Conservation (phyloP, 2,797 vertebrate species). For the Champsocephalus esox region DNA sequence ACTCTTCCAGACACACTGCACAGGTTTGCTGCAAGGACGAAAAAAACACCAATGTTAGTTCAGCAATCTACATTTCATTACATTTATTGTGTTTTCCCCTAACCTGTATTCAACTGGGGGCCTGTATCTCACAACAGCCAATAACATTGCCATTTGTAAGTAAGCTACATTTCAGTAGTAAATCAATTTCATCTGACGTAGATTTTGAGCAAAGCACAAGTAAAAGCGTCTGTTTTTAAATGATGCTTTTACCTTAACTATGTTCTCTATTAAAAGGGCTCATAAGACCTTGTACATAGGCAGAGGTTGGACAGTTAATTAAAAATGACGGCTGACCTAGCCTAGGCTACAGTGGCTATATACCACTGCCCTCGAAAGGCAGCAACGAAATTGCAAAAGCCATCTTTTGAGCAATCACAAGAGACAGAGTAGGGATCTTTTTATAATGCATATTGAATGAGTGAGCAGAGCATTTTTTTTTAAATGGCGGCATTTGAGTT, state of each 20-base stretch:
- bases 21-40: constrained; percentile 85
- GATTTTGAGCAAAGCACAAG: constrained; percentile 16
- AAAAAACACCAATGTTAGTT: constrained; percentile 19
- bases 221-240: constrained; percentile 6
- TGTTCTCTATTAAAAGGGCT: constrained; percentile 6
- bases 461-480: constrained; percentile 21
- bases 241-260: not conserved
- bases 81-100: not conserved
- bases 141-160: not conserved
- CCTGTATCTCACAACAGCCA: not conserved
- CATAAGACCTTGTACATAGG: not conserved
- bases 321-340: constrained; percentile 6
- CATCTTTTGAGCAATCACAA: constrained; percentile 35
- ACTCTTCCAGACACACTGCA: constrained; percentile 89
- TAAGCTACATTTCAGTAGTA: constrained; percentile 1
- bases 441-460: constrained; percentile 65
- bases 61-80: not conserved
- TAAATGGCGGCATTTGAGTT: constrained; percentile 38
- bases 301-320: constrained; percentile 11
- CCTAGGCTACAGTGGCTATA: too few species aligned
- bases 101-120: not conserved
- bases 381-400: not conserved
- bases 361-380: not conserved
- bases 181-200: constrained; percentile 24
- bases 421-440: constrained; percentile 30